These are phyloP conservation scores for Hedya salicella DNA, from an alignment of 2,888 invertebrate genomes.

Conservation along the genomic window DNA sequence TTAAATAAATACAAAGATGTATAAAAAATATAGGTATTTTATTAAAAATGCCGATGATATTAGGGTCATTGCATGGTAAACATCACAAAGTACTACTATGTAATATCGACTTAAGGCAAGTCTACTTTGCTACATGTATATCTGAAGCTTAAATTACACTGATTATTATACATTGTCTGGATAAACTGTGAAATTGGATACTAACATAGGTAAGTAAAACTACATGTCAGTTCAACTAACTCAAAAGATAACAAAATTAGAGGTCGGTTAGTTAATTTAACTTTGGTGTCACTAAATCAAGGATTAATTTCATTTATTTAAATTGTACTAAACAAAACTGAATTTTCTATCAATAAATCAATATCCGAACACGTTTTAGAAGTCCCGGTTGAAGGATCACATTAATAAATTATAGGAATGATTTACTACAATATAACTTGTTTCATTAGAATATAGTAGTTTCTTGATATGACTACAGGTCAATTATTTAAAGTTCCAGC, in stretches of 20 bases:
- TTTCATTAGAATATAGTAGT: constrained; percentile 10
- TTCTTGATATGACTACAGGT: constrained; percentile 28
- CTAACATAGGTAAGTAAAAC: constrained; percentile 19
- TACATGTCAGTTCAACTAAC: constrained; percentile 15
- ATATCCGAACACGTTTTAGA: neutral
- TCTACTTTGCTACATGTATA: constrained; percentile 34
- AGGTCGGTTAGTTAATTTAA: neutral
- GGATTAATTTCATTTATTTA: neutral
- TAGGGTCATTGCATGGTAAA: constrained; percentile 69
- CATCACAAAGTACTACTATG: constrained; percentile 63
- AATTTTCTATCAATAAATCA: neutral
- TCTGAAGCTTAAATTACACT: constrained; percentile 37
- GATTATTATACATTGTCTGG: constrained; percentile 28
- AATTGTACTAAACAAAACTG: neutral
- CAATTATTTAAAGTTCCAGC: constrained; percentile 12
- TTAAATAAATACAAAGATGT: constrained; percentile 39
- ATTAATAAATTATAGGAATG: constrained; percentile 1
- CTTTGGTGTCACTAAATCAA: neutral
- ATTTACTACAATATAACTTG: constrained; percentile 2
- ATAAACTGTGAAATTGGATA: constrained; percentile 29
- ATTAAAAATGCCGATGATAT: constrained; percentile 69
- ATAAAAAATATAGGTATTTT: constrained; percentile 64
- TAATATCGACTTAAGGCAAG: constrained; percentile 40
- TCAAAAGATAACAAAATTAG: constrained; percentile 8
- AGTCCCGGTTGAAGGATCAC: neutral